Conservation (phyloP, 2,797 vertebrate genomes). For the Scleropages formosus region DNA sequence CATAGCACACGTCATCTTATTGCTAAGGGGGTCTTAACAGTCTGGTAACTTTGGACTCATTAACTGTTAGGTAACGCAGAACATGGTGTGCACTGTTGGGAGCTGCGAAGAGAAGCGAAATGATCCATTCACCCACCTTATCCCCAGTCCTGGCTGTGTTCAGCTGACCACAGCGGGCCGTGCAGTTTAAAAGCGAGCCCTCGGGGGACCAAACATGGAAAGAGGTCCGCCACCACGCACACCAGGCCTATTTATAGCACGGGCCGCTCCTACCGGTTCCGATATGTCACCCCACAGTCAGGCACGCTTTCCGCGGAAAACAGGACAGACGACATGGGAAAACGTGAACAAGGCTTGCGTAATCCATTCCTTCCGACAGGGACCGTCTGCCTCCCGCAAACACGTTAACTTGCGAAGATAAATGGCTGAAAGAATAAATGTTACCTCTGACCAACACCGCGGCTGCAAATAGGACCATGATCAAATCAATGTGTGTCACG, state of each 20-base stretch:
- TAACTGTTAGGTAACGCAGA: no score
- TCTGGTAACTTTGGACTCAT: no score
- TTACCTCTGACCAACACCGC: not conserved
- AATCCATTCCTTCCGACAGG: not conserved
- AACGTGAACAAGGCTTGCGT: not conserved
- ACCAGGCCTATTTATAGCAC: slow-evolving; percentile 14
- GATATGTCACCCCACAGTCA: not conserved
- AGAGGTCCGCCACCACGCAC: not conserved
- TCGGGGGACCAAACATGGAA: slow-evolving; percentile 9
- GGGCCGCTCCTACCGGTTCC: not conserved
- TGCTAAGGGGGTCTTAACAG: no score
- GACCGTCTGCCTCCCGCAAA: not conserved
- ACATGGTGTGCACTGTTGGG: not conserved
- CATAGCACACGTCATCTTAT: no score
- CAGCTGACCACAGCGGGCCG: not conserved
- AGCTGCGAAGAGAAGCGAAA: not conserved
- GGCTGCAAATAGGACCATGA: not conserved
- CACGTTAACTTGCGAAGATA: not conserved
- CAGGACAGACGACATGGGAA: not conserved
- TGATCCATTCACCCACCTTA: no score
- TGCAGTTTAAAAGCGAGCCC: not conserved
- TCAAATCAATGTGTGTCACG: not conserved
- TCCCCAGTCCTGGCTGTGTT: not conserved
- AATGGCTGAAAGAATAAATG: not conserved
- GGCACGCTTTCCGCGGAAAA: not conserved